Evolutionary conservation across 2,888 invertebrate genomes (phyloP), one percentile per base, ranked within the genome.

Genomic region (Tipula unca): DNA sequence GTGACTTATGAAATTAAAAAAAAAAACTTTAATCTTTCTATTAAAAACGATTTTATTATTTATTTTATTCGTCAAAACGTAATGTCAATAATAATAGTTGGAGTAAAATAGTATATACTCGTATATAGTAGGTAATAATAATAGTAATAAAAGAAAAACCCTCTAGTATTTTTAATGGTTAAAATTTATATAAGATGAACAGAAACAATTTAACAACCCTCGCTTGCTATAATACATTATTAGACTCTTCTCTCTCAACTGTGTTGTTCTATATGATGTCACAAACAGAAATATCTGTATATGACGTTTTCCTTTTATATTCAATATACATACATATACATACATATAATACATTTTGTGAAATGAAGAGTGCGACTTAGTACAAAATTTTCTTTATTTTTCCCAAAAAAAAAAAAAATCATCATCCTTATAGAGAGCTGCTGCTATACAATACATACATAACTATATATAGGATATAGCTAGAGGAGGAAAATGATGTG

Each of bases 361-460:
- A 85, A 85, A 85, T 85, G 82, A 85, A 85, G 85, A 85, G 85
- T 82, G 39, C 82, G 82, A 85, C 85, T 48, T 54, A 48, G 85
- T 69, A 69, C 69, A 69, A 69, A 69, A 25, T 25, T 25, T 69
- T 69, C 69, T 69, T 69, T 25, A 69, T 25, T 69, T 69, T 69
- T 69, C 20, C 69, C 69, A 69, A 48, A 69, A 69, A 69, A 69
- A 69, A 25, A 69, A 69, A 69, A 69, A 20, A 25, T n/a, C 17
- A 48, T 48, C 48, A 48, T 48, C 48, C 48, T 48, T 48, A 69
- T 25, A 69, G 25, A 25, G 69, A 69, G 25, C 69, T 69, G 48
- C 48, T 54, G n/a, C 48, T 54, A 17, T 54, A 17, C 17, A 54
- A 54, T 17, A 17, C 4, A 36, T 36, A 8, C 13, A 39, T 4